Evolutionary conservation across 2,113 vertebrate species (phyloP), one percentile per base, ranked within the genome.

Genomic region (Myanophis thanlyinensis): DNA sequence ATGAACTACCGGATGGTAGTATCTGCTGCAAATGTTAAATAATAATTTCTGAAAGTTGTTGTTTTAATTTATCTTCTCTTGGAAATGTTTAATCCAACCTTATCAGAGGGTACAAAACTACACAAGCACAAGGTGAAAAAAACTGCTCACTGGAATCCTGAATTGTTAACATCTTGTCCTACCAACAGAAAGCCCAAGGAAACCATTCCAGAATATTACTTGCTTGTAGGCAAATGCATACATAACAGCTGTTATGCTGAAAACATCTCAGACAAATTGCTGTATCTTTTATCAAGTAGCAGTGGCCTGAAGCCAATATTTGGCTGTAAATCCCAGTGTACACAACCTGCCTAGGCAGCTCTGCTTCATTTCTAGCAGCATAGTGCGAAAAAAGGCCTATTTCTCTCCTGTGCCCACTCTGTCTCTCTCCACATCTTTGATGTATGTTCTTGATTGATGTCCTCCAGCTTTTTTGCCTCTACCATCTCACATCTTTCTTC

Each of bases 11-110:
- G 35, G 3, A 88, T 86, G 95, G 95, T 95, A 95, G 73, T 95
- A 95, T 96, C 67, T 96, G 95, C 95, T 95, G 92, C 93, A 96
- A 96, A 95, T 94, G 89, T 94, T 96, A 95, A 97, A 96, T 93
- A 96, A 95, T 95, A 92, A 95, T 96, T 53, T 93, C 95, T 94
- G 92, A 91, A 95, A 93, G 95, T 93, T 88, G 67, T 91, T 97
- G 92, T 94, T 95, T 88, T 96, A 5, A 95, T 97, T 95, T 93
- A 92, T 49, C 92, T 92, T 96, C 91, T 96, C 92, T 89, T 44
- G 93, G 88, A 91, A 95, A 95, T 86, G 96, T 95, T 97, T 94
- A 96, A 18, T 95, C 30, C 87, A 91, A 88, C 86, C 93, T 90
- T 96, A 94, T 96, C 95, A 97, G 89, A 94, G 92, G 62, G 90